Conservation (phyloP, 1,140 invertebrate species). For the Uloborus diversus region DNA sequence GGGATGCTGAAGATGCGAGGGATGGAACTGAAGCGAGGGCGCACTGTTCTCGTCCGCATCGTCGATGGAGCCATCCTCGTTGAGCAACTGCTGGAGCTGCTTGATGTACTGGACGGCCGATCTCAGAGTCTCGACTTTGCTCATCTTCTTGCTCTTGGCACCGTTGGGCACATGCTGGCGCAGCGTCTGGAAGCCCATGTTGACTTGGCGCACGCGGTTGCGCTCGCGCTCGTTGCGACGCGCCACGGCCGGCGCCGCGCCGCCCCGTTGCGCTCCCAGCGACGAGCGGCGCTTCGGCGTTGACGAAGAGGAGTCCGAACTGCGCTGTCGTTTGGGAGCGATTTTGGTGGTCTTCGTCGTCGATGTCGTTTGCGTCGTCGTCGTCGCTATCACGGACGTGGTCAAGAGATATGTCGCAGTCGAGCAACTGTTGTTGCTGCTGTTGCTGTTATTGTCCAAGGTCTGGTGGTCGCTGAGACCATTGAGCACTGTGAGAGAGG, state of each 20-base stretch:
- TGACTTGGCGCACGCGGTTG: conserved; percentile 92
- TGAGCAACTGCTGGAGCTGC: conserved; percentile 80
- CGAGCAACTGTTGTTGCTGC: background rate
- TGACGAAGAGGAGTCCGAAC: background rate
- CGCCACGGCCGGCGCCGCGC: conserved; percentile 81
- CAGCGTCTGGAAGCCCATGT: conserved; percentile 83
- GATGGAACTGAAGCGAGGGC: conserved; percentile 15
- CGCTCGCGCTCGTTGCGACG: conserved; percentile 90
- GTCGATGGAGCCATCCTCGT: conserved; percentile 57
- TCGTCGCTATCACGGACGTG: background rate
- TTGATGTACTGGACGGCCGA: conserved; percentile 94
- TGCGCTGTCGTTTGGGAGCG: conserved; percentile 1
- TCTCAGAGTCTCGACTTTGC: conserved; percentile 91
- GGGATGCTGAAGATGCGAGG: background rate
- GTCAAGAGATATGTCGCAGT: conserved; percentile 11
- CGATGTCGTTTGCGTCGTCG: background rate
- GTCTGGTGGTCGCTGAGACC: background rate
- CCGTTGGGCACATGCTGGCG: conserved; percentile 83
- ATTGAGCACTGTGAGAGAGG: background rate
- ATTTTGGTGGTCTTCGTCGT: background rate
- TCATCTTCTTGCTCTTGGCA: conserved; percentile 84
- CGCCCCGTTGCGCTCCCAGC: conserved; percentile 59
- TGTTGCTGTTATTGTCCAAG: background rate
- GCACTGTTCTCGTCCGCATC: conserved; percentile 6
- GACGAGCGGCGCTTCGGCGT: conserved; percentile 17